These are phyloP conservation scores for Ptychodera flava DNA, from an alignment of 35 echinoderm and acorn worm species.

Conservation along the genomic window DNA sequence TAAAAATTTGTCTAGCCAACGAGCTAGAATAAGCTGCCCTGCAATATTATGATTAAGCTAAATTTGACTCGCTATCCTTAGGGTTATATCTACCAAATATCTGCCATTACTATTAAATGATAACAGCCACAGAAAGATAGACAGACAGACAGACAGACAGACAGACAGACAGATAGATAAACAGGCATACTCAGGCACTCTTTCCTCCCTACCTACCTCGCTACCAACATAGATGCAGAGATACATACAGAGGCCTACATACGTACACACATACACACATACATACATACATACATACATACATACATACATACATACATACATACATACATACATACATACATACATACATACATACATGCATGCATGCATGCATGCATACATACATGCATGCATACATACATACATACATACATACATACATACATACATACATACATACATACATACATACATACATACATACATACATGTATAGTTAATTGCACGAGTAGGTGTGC, in stretches of 20 bases:
- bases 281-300: too few species aligned
- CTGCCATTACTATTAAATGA: too few species aligned
- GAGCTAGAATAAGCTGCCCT: too few species aligned
- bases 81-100: too few species aligned
- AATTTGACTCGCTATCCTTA: too few species aligned
- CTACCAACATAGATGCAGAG: too few species aligned
- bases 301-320: neutral
- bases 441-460: slow-evolving; percentile 2
- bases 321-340: neutral
- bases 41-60: too few species aligned
- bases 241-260: too few species aligned
- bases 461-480: neutral
- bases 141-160: neutral
- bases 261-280: too few species aligned
- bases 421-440: slow-evolving; percentile 2
- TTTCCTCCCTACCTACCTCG: too few species aligned
- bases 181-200: neutral
- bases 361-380: neutral
- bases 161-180: neutral
- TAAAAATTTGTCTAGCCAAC: too few species aligned
- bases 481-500: too few species aligned
- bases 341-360: neutral
- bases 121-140: neutral
- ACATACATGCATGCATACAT: neutral
- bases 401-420: neutral